Evolutionary conservation across 2,113 vertebrate species (phyloP), one percentile per base, ranked within the genome.

Genomic region (Cyprinodon variegatus): DNA sequence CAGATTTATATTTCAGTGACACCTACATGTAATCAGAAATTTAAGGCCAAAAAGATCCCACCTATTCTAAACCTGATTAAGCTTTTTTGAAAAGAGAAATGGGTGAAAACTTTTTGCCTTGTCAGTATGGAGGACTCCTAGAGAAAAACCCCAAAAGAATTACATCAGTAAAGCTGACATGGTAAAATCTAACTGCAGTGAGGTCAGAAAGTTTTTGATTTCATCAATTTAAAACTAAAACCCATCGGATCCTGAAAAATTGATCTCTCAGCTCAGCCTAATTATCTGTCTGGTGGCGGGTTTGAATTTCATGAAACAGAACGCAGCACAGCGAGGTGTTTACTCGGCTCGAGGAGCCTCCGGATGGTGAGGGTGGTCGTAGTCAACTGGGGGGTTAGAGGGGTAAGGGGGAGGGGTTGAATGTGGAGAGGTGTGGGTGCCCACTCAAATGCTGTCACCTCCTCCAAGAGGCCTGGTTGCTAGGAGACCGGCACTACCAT

Each of bases 391-490:
- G 62, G 22, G 12, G 40, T 38, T n/a, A 38, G 22, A 11, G 72
- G 13, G 29, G 40, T 7, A 22, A 36, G 7, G 3, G 9, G 38
- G 43, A 57, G 62, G 71, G 69, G 38, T 41, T 45, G 65, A 67
- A 39, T 60, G 67, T 71, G 65, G 61, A 80, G 82, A 83, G 84
- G 85, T 84, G 89, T 90, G 86, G 89, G 84, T 87, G 85, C 89
- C 89, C 86, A 91, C 90, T 91, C 88, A 89, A 90, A 89, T 85
- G 86, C 87, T 91, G 86, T 90, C 91, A 91, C 86, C 88, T 86
- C 87, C 84, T 79, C 78, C 83, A 72, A 88, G 86, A 89, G 76
- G 74, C 75, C 64, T 11, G 83, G 90, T 93, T 91, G 90, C 91
- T 90, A 90, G 88, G 92, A 76, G 68, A 92, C 91, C n/a, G 4